Evolutionary conservation across 2,888 invertebrate genomes (phyloP).

Genomic region (Ptilodon capucinus): DNA sequence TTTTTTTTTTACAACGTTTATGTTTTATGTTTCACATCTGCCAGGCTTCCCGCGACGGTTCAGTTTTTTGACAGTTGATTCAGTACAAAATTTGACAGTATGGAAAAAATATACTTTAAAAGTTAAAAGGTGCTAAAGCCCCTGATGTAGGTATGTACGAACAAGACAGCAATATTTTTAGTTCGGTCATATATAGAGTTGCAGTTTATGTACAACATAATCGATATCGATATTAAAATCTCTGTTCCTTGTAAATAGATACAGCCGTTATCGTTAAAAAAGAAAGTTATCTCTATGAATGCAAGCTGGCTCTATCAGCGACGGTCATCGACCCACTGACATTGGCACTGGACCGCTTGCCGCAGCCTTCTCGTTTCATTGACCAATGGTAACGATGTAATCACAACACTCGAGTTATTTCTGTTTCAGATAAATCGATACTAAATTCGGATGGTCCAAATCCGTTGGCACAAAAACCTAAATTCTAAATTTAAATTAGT

Average conservation of each 20-base stretch:
- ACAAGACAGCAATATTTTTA: too few species aligned
- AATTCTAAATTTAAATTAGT: background rate
- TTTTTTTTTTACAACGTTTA: too few species aligned
- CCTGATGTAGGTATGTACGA: too few species aligned
- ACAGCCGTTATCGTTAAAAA: conserved; percentile 16
- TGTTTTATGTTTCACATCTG: too few species aligned
- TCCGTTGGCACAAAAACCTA: background rate
- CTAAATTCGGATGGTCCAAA: background rate
- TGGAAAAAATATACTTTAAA: too few species aligned
- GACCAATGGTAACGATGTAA: conserved; percentile 10
- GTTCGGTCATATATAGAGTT: too few species aligned
- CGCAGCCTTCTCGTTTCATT: conserved; percentile 11
- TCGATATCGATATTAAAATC: too few species aligned
- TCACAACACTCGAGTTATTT: conserved; percentile 1
- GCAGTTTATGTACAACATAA: too few species aligned
- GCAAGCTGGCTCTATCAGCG: conserved; percentile 6
- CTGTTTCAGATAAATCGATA: background rate
- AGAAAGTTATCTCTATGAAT: conserved; percentile 31
- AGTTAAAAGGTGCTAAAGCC: too few species aligned
- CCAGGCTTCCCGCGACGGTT: too few species aligned
- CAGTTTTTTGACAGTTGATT: too few species aligned
- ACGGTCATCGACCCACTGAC: conserved; percentile 33
- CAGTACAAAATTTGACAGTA: too few species aligned
- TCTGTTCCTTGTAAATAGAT: background rate
- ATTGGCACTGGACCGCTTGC: conserved; percentile 33